Evolutionary conservation across 2,113 vertebrate species (phyloP).

Genomic region (Serinus canaria): DNA sequence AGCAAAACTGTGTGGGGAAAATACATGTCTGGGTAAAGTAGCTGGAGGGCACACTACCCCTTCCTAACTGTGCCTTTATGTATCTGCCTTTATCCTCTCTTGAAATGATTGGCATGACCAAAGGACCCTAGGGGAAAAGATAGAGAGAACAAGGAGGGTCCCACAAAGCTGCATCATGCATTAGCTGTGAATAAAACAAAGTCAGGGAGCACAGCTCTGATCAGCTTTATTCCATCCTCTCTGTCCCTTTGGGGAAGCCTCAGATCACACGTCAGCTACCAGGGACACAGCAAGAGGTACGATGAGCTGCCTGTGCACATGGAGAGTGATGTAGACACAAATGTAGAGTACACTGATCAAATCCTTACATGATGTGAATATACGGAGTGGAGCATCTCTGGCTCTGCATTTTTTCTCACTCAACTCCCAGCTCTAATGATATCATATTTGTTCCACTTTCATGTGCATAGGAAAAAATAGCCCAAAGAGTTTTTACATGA

Average conservation of each 20-base stretch:
- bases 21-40: neutral
- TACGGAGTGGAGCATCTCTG: neutral
- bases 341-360: neutral
- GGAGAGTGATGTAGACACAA: neutral
- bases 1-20: neutral
- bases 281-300: neutral
- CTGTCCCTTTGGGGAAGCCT: neutral
- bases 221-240: neutral
- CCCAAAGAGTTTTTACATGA: neutral
- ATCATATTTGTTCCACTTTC: neutral
- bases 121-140: neutral
- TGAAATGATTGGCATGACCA: conserved; percentile 10
- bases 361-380: neutral
- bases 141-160: neutral
- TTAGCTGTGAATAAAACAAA: neutral
- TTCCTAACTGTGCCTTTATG: neutral
- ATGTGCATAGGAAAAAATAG: neutral
- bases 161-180: neutral
- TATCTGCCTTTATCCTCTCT: neutral
- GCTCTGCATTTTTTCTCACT: neutral
- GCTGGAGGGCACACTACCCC: neutral
- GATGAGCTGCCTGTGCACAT: neutral
- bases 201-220: neutral
- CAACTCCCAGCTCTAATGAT: neutral
- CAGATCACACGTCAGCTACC: neutral